These are phyloP conservation scores for Disparrhopalites patrizii DNA, from an alignment of 2,888 invertebrate species.

Conservation along the genomic window DNA sequence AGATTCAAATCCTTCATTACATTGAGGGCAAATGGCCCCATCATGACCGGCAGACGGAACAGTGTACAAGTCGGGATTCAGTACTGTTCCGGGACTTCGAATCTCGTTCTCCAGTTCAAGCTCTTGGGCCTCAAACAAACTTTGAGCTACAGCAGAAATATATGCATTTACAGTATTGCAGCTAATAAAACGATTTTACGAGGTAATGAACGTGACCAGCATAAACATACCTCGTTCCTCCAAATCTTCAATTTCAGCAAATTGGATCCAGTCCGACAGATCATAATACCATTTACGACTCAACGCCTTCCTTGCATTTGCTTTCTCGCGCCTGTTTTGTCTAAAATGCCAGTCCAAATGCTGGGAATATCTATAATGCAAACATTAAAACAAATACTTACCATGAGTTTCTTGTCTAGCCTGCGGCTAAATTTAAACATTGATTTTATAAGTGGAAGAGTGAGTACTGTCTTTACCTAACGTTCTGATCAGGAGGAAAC, in stretches of 20 bases:
- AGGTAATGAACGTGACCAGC: too few species aligned
- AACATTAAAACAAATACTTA: too few species aligned
- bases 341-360: conserved; percentile 99
- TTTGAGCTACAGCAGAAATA: conserved; percentile 68
- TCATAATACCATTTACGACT: conserved; percentile 87
- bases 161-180: conserved; percentile 1
- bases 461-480: conserved; percentile 69
- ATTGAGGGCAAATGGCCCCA: conserved; percentile 74
- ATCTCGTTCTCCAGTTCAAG: conserved; percentile 51
- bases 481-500: conserved; percentile 83
- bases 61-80: conserved; percentile 55
- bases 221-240: conserved; percentile 70
- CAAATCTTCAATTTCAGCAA: conserved; percentile 86
- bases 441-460: too few species aligned
- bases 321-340: conserved; percentile 83
- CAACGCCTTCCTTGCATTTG: conserved; percentile 76
- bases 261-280: conserved; percentile 86
- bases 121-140: conserved; percentile 74
- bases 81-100: conserved; percentile 53
- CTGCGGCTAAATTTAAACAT: too few species aligned
- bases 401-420: background rate
- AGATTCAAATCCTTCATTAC: conserved; percentile 88
- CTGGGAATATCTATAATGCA: conserved; percentile 76
- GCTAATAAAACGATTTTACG: conserved; percentile 12
- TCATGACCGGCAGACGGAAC: conserved; percentile 55